Conservation (phyloP, 2,888 invertebrate species). For the Saturnia japonica region DNA sequence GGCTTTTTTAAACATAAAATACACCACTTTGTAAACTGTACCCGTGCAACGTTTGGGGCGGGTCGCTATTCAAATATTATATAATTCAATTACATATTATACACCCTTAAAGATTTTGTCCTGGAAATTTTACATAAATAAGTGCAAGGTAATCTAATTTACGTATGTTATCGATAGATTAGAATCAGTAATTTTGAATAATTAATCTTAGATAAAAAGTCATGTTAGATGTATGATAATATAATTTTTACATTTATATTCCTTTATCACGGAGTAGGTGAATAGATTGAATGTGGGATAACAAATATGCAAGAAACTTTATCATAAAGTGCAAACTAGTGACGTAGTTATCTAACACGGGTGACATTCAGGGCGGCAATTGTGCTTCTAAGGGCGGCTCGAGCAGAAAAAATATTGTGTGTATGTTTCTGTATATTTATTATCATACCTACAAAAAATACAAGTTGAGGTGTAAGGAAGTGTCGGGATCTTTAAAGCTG, state of each 20-base stretch:
- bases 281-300: not conserved
- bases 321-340: too few relatives aligned
- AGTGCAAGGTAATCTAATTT: not conserved
- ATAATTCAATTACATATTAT: not conserved
- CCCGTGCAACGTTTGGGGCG: too few relatives aligned
- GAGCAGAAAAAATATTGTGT: too few relatives aligned
- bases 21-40: too few relatives aligned
- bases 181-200: slow-evolving; percentile 1
- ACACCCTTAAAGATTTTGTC: not conserved
- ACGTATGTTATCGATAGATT: not conserved
- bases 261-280: not conserved
- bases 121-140: not conserved
- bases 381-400: too few relatives aligned
- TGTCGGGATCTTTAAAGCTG: too few relatives aligned
- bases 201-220: not conserved
- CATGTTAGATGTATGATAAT: not conserved
- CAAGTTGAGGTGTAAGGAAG: too few relatives aligned
- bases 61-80: not conserved
- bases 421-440: too few relatives aligned
- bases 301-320: not conserved
- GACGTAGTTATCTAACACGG: too few relatives aligned
- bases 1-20: too few relatives aligned
- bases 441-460: too few relatives aligned
- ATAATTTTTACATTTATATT: not conserved
- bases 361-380: too few relatives aligned